These are phyloP conservation scores for Rhabditoides inermis DNA, from an alignment of 2,888 invertebrate genomes.

Conservation along the genomic window DNA sequence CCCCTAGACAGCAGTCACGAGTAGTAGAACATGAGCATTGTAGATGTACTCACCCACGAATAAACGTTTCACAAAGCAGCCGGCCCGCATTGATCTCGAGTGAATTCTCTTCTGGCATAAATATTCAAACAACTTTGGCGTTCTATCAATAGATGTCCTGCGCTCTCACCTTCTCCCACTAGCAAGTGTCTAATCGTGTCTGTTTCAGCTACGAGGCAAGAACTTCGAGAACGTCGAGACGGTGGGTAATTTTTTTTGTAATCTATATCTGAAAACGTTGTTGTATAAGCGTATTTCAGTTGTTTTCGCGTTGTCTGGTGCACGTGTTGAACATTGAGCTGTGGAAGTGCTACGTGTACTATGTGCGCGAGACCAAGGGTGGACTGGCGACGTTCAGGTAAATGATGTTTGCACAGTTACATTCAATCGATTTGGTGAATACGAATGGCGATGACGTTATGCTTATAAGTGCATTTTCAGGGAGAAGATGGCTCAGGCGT, in stretches of 20 bases:
- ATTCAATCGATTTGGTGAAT: neutral
- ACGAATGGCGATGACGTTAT: neutral
- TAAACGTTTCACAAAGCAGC: no score
- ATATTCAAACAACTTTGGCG: no score
- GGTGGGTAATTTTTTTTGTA: constrained; percentile 61
- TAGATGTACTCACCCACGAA: no score
- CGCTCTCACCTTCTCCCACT: no score
- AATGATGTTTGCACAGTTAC: neutral
- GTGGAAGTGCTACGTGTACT: constrained; percentile 93
- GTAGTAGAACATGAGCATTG: no score
- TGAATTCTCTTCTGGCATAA: no score
- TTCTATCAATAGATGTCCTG: no score
- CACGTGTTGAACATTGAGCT: constrained; percentile 97
- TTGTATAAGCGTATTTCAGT: constrained; percentile 58
- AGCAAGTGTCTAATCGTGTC: neutral
- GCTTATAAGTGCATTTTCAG: constrained; percentile 58
- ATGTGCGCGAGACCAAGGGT: constrained; percentile 94
- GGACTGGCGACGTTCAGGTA: constrained; percentile 80
- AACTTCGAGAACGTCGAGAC: constrained; percentile 98
- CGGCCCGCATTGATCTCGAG: no score
- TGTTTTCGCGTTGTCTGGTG: constrained; percentile 93
- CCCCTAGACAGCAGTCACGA: no score
- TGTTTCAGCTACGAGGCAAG: constrained; percentile 83
- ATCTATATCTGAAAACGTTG: neutral
- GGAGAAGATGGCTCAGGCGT: constrained; percentile 98